Conservation (phyloP, 2,888 invertebrate species). For the Scelioninae gen. 1 region DNA sequence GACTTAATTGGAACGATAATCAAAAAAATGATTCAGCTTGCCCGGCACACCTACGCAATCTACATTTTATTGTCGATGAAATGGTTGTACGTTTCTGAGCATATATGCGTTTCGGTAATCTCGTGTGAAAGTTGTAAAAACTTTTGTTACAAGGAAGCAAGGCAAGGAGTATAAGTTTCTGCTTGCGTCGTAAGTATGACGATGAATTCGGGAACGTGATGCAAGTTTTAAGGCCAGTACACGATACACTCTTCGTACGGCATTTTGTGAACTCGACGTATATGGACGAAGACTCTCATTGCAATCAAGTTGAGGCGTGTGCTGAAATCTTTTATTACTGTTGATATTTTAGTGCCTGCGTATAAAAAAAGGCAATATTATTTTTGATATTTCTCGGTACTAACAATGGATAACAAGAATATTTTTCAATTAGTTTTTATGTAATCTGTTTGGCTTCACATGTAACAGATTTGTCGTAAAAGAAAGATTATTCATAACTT, state of each 20-base stretch:
- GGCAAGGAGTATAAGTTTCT: conserved; percentile 57
- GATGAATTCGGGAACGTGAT: conserved; percentile 70
- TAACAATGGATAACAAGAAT: conserved; percentile 41
- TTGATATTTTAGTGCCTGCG: conserved; percentile 47
- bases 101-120: conserved; percentile 68
- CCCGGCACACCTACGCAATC: conserved; percentile 44
- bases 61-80: conserved; percentile 66
- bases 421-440: conserved; percentile 48
- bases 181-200: conserved; percentile 68
- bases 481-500: no score
- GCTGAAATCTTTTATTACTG: conserved; percentile 57
- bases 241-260: conserved; percentile 46
- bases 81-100: conserved; percentile 61
- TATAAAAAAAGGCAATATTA: conserved; percentile 42
- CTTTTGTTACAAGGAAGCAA: conserved; percentile 63
- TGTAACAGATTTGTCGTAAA: neutral
- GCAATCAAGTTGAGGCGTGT: conserved; percentile 58
- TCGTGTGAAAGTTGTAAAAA: conserved; percentile 73
- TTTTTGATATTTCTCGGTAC: conserved; percentile 42
- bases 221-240: conserved; percentile 66
- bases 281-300: conserved; percentile 52
- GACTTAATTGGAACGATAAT: conserved; percentile 26
- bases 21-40: conserved; percentile 21
- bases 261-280: conserved; percentile 58
- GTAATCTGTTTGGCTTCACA: conserved; percentile 23